Evolutionary conservation across 2,113 vertebrate genomes (phyloP).

Genomic region (Gymnogyps californianus): DNA sequence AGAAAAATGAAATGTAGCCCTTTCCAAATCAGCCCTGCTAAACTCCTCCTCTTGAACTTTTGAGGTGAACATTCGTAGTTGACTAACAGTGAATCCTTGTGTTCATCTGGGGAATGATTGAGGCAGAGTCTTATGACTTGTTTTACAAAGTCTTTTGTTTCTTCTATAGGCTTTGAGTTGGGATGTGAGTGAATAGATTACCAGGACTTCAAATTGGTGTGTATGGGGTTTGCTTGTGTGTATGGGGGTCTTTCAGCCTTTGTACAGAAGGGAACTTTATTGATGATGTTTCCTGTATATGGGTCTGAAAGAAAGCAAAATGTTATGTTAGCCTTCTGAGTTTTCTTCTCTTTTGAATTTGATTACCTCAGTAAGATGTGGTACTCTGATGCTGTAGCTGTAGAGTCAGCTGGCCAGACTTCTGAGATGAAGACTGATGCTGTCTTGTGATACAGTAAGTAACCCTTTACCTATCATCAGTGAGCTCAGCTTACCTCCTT

Average conservation of each 20-base stretch:
- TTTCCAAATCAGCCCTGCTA: neutral
- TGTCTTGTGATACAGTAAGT: conserved; percentile 44
- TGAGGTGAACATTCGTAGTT: neutral
- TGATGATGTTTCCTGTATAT: neutral
- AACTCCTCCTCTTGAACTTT: conserved; percentile 6
- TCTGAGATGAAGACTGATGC: neutral
- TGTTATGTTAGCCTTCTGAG: neutral
- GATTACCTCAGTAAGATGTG: neutral
- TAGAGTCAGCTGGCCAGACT: neutral
- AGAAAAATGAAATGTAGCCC: neutral
- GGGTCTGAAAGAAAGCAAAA: neutral
- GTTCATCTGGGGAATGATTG: neutral
- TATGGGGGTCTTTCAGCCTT: neutral
- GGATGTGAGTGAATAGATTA: neutral
- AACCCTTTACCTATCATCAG: neutral
- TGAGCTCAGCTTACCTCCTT: conserved; percentile 6
- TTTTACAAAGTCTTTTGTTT: neutral
- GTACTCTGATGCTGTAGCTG: neutral
- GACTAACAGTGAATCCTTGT: conserved; percentile 10
- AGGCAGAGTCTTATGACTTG: conserved; percentile 23
- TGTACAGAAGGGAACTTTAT: neutral
- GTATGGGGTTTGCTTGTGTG: neutral
- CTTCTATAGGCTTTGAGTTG: neutral
- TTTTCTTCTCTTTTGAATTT: neutral
- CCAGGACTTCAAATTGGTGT: neutral